Conservation (phyloP, 1,140 invertebrate genomes). For the Drosophila aff. region DNA sequence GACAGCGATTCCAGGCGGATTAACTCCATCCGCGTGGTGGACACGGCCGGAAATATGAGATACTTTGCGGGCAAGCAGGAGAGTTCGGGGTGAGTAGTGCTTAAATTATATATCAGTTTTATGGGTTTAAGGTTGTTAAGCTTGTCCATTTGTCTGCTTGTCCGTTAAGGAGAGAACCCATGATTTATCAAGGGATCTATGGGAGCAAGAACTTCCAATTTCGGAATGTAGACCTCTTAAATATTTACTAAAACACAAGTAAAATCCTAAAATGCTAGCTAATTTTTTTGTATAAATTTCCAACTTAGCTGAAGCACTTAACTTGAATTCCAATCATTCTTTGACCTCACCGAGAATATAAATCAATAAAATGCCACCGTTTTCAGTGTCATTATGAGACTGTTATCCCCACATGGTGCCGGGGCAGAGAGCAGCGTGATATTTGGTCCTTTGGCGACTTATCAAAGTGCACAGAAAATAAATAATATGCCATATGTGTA, state of each 20-base stretch:
- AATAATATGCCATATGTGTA: constrained; percentile 21
- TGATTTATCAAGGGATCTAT: background rate
- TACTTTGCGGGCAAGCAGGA: constrained; percentile 92
- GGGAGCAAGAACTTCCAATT: background rate
- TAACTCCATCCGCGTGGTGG: constrained; percentile 94
- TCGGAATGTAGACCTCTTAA: background rate
- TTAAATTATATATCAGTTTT: background rate
- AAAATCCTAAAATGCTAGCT: background rate
- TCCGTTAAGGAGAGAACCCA: background rate
- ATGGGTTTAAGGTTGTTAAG: background rate
- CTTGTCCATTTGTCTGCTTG: too few relatives aligned
- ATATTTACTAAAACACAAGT: background rate
- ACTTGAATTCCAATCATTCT: background rate
- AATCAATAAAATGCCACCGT: constrained; percentile 16
- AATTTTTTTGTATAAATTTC: background rate
- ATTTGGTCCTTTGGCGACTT: constrained; percentile 10
- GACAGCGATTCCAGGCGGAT: constrained; percentile 96
- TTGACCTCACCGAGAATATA: background rate
- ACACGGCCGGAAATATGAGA: constrained; percentile 93
- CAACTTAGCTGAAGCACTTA: background rate
- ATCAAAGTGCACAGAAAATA: constrained; percentile 37
- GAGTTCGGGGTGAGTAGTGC: constrained; percentile 85
- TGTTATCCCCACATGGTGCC: constrained; percentile 3
- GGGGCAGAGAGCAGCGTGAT: background rate
- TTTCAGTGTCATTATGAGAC: constrained; percentile 20